Conservation (phyloP, 2,113 vertebrate species). For the Tenrec ecaudatus region DNA sequence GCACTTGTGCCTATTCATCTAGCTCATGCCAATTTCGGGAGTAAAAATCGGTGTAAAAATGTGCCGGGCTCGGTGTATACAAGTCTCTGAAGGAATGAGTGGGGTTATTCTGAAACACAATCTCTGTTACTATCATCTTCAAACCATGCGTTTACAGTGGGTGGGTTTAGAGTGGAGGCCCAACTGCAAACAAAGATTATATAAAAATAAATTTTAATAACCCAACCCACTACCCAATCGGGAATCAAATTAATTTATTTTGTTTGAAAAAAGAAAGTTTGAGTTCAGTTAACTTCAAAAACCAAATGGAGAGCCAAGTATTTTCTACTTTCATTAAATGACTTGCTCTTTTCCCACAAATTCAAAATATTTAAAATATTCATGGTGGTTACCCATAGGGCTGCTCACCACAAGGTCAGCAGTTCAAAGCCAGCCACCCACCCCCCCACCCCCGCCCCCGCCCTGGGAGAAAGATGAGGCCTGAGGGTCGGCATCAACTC, state of each 20-base stretch:
- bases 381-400: no score
- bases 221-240: not conserved
- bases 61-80: not conserved
- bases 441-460: no score
- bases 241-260: not conserved
- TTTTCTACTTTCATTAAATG: constrained; percentile 5
- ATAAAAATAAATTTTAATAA: not conserved
- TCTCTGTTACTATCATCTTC: not conserved
- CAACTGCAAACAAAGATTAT: not conserved
- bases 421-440: no score
- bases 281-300: constrained; percentile 24
- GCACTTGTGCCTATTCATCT: not conserved
- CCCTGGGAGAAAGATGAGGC: no score
- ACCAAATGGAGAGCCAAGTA: not conserved
- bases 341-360: constrained; percentile 35
- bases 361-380: constrained; percentile 37
- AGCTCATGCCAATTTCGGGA: no score
- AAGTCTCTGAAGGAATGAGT: not conserved
- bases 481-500: no score
- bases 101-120: not conserved
- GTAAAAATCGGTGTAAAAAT: not conserved
- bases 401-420: no score
- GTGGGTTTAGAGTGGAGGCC: not conserved
- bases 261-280: not conserved
- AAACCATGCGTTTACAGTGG: not conserved